A percentile compares a stretch with the other conserved stretches of the same genome.
Evolutionary conservation across 2,888 invertebrate genomes (phyloP).

Genomic region (Hanleya hanleyi): DNA sequence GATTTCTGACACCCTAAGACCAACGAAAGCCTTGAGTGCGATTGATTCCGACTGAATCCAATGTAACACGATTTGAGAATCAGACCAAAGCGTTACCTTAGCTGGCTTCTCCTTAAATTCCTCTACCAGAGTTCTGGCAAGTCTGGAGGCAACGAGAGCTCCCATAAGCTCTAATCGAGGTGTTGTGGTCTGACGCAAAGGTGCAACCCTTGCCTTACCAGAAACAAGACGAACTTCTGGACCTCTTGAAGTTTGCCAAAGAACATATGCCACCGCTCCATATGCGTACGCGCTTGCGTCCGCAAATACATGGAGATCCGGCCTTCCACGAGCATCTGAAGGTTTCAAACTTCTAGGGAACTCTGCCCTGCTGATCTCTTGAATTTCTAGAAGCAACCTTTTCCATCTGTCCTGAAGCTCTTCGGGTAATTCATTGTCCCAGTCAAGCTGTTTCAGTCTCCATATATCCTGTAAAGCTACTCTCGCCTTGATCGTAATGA

Average conservation of each 20-base stretch:
- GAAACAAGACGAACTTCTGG: neutral
- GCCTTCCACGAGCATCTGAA: neutral
- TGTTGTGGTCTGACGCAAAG: neutral
- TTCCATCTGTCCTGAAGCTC: neutral
- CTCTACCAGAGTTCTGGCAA: neutral
- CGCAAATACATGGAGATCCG: neutral
- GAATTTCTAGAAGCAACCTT: neutral
- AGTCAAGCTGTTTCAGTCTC: neutral
- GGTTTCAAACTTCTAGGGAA: slow-evolving; percentile 5
- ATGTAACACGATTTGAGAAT: neutral
- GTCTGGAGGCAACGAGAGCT: neutral
- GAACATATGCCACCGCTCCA: neutral
- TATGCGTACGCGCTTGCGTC: neutral
- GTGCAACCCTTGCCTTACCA: neutral
- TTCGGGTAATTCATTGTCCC: neutral
- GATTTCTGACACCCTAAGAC: no score
- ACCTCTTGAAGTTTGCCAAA: neutral
- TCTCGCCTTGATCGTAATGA: neutral
- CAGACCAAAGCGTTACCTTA: neutral
- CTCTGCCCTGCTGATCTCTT: neutral
- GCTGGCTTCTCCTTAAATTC: neutral
- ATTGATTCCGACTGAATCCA: no score
- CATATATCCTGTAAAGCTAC: slow-evolving; percentile 3
- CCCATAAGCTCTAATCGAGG: neutral
- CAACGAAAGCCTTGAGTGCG: no score